Percentiles rank a stretch among this genome's conserved stretches.
Evolutionary conservation across 2,797 vertebrate genomes (phyloP).

Genomic region (Babyrousa celebensis): DNA sequence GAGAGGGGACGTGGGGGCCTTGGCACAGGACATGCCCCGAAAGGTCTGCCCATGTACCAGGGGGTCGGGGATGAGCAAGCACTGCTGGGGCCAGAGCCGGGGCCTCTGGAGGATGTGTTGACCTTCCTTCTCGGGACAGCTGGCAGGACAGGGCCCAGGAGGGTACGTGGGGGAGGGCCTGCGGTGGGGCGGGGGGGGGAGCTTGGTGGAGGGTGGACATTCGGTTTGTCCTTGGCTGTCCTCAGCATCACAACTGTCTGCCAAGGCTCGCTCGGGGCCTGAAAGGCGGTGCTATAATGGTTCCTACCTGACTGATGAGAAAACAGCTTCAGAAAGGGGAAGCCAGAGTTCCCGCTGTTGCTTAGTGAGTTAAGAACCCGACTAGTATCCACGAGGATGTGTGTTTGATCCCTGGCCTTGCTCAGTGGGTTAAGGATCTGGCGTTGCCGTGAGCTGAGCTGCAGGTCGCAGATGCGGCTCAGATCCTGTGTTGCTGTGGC

Average conservation of each 20-base stretch:
- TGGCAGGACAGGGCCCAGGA: not conserved
- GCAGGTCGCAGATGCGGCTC: no score
- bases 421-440: no score
- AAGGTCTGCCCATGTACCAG: not conserved
- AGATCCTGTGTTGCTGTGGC: no score
- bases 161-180: rapidly evolving
- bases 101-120: not conserved
- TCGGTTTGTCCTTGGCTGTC: not conserved
- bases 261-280: not conserved
- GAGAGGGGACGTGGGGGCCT: not conserved
- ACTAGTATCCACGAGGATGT: no score
- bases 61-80: not conserved
- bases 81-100: not conserved
- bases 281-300: not conserved
- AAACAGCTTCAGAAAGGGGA: not conserved
- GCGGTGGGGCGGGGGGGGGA: no score
- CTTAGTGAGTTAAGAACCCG: no score
- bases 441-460: no score
- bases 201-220: not conserved
- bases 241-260: rapidly evolving
- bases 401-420: no score
- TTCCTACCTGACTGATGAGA: not conserved
- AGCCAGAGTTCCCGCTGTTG: no score
- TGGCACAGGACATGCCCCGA: not conserved
- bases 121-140: not conserved